These are phyloP conservation scores for Cyclophora albipunctata DNA, from an alignment of 2,888 invertebrate genomes.

Conservation along the genomic window DNA sequence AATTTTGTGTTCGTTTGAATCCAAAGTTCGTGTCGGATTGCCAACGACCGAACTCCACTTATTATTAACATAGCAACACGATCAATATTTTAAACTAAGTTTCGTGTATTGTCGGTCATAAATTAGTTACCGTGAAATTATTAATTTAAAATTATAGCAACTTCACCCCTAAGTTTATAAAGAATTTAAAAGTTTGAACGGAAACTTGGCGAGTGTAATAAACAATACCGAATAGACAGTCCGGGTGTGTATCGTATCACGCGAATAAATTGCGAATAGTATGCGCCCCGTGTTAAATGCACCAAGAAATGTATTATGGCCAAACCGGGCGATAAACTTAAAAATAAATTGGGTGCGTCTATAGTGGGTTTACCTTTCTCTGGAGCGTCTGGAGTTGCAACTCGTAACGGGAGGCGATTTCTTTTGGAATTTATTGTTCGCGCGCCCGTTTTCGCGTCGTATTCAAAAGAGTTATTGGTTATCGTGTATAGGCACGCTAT, in stretches of 20 bases:
- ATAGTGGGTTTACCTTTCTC: constrained; percentile 27
- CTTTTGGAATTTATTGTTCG: constrained; percentile 39
- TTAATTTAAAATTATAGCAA: constrained; percentile 20
- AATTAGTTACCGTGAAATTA: constrained; percentile 15
- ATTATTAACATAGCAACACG: no score
- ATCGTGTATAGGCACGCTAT: constrained; percentile 40
- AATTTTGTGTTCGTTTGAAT: no score
- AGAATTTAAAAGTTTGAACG: constrained; percentile 24
- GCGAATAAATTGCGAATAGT: constrained; percentile 31
- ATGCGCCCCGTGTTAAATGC: constrained; percentile 36
- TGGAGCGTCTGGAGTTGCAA: constrained; percentile 12
- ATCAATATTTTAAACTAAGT: no score
- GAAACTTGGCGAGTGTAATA: constrained; percentile 23
- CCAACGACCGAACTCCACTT: no score
- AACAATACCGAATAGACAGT: constrained; percentile 21
- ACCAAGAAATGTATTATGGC: constrained; percentile 38
- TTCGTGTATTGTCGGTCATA: no score
- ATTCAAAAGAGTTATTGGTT: constrained; percentile 44
- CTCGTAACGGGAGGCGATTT: constrained; percentile 33
- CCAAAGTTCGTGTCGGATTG: no score
- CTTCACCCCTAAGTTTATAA: constrained; percentile 14
- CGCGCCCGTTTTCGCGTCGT: constrained; percentile 35
- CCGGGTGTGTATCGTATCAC: constrained; percentile 31
- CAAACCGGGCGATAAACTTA: constrained; percentile 43
- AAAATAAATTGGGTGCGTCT: constrained; percentile 45